Base-by-base conservation (phyloP, 1,140 invertebrate species). In the Batillaria attramentaria region DNA sequence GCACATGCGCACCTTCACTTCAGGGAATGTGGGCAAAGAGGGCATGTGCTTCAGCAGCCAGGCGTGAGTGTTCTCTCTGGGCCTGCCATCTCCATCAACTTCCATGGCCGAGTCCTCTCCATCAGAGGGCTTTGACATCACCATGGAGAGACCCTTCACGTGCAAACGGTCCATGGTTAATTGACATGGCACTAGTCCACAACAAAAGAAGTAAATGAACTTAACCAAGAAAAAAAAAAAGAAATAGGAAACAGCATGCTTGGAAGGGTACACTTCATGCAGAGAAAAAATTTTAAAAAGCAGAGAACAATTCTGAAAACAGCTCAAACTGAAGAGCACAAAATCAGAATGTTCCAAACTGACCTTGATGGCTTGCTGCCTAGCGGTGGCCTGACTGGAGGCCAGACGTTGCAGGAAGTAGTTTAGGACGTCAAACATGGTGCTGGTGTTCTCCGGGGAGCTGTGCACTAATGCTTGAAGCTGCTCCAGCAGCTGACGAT, bases 391-490 rank as follows among this genome's bases (percentile, higher is more conserved):
- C 82, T 97, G 96, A 54, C 94, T 94, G 28, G 96, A 97, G 42
- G 95, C 95, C 0, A 99, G 91, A 65, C 97, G 91, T 79, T 96
- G 92, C 79, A 98, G 93, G 88, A 99, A 97, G 90, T 98, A 98
- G 86, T 97, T 95, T n/a, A 98, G 91, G 24, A 98, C 95, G 88
- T 98, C 96, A 79, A 93, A 94, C 57, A 94, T 93, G 35, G 92
- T 75, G 92, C 92, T 93, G 93, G 68, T 94, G 75, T 89, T 89
- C 70, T 82, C 93, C 92, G 72, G 94, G 91, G 86, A 83, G 50
- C 90, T 87, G 78, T 91, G 89, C n/a, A 93, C 85, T 78, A 93
- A 77, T 20, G 84, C 87, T 79, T 92, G 91, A 60, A 99, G 92
- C 89, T 97, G 96, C 18, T 92, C 92, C 35, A 98, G 91, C 46